Base-by-base conservation (phyloP, 2,888 invertebrate genomes). In the Ennomos erosarius region DNA sequence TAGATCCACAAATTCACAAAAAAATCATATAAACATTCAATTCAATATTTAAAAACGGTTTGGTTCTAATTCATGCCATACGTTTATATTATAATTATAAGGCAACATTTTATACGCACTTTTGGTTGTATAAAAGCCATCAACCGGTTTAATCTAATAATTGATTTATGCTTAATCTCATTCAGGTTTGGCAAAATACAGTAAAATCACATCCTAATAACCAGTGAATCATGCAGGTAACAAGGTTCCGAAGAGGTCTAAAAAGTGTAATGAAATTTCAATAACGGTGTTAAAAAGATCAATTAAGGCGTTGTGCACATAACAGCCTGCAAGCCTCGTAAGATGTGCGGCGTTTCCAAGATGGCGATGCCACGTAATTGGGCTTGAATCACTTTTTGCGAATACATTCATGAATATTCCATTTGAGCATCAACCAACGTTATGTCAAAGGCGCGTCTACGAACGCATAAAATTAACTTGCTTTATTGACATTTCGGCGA, bases 341-440 rank as follows among this genome's bases (percentile, higher is more conserved):
- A 67, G 69, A 65, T 51, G 63, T 52, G 53, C 57, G 50, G 46
- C 56, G 57, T 39, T 51, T 59, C 69, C 47, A 74, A 76, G 55
- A 76, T 68, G 76, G 73, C 62, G 58, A 65, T 67, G 59, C 38
- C 53, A 59, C 64, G 66, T 74, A 68, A 71, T 74, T 75, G 58
- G 64, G 57, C 66, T 35, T 60, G 64, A 72, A 71, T 75, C 62
- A 67, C 65, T 71, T 69, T 75, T 73, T 69, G 66, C 42, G 61
- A 67, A 67, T 67, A 59, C 55, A 63, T 65, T 67, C 56, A 68
- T 67, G 62, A 66, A 65, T 67, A 61, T 70, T 65, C 54, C 47
- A 66, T 66, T 63, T 61, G 61, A 59, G 53, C 55, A 45, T 60
- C 57, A 57, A 46, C 45, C 44, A 53, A 10, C 34, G 64, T 60